Base-by-base conservation (phyloP, 2,797 vertebrate species). In the Protosalanx chinensis region DNA sequence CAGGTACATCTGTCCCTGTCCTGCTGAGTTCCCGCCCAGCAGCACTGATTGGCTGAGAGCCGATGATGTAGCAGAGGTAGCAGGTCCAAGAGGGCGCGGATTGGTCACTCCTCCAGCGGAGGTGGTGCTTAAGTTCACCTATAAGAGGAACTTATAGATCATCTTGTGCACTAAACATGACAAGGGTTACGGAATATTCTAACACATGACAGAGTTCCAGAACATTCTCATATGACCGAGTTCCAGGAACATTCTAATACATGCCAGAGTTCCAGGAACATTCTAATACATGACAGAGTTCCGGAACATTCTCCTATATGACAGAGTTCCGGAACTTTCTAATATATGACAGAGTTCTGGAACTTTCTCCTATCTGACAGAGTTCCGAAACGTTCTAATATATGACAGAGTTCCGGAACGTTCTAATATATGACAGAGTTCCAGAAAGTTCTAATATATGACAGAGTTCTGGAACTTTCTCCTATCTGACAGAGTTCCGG, bases 1-100 rank as follows among this genome's bases (percentile, higher is more conserved):
- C 63, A 99, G 93, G 82, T 96, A 98, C 96, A 99, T 98, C 90
- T 98, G 97, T 23, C 97, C 95, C 84, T 96, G 97, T 0, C 94
- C 97, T 0, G 96, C 91, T 23, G 95, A 93, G 85, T 95, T 93
- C 64, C 95, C 95, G 46, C 97, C 94, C 64, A 99, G 92, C 23
- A 99, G 86, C 82, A 98, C 96, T 4, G 97, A 97, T 68, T 98
- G 97, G 0, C 95, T 98, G 76, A 99, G 91, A 29, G 96, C 93
- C 0, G 96, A 94, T 58, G 96, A 93, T 0, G 95, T 92, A 56
- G 95, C 95, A 51, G 96, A 96, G 8, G 90, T 91, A 49, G 83
- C 84, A 0, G 91, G 88, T 20, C 92, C 90, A 2, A 93, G 89
- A 15, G 92, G 91, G 72, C 93, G 93, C n/a, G 93, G 84, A 74